Conservation (phyloP, 2,888 invertebrate genomes). For the Acanthoscelides obtectus region DNA sequence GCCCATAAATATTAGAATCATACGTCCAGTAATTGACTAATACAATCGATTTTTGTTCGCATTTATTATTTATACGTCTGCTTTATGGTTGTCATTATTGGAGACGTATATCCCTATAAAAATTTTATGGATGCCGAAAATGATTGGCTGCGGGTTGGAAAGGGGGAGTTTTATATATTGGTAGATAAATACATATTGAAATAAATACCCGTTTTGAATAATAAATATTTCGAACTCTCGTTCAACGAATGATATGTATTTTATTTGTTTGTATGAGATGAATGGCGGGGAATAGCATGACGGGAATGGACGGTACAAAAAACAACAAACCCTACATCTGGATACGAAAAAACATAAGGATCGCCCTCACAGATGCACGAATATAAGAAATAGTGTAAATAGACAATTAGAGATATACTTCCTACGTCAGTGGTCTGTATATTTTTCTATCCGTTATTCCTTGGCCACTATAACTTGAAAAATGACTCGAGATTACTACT, state of each 20-base stretch:
- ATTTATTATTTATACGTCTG: conserved; percentile 15
- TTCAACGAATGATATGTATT: background rate
- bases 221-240: background rate
- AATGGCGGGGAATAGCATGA: no score
- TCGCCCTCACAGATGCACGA: no score
- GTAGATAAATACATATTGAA: background rate
- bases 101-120: conserved; percentile 1
- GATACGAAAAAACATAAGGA: no score
- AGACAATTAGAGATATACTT: no score
- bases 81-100: conserved; percentile 8
- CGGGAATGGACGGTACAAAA: no score
- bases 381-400: no score
- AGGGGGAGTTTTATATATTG: background rate
- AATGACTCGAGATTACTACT: no score
- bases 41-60: conserved; percentile 17
- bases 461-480: no score
- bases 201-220: background rate
- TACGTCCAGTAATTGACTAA: conserved; percentile 23
- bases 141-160: background rate
- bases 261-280: background rate
- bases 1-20: conserved; percentile 25
- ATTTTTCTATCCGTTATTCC: no score
- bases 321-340: no score
- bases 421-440: no score
- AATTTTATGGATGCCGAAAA: background rate